Evolutionary conservation across 2,797 vertebrate species (phyloP).

Genomic region (Arnoldichthys spilopterus): DNA sequence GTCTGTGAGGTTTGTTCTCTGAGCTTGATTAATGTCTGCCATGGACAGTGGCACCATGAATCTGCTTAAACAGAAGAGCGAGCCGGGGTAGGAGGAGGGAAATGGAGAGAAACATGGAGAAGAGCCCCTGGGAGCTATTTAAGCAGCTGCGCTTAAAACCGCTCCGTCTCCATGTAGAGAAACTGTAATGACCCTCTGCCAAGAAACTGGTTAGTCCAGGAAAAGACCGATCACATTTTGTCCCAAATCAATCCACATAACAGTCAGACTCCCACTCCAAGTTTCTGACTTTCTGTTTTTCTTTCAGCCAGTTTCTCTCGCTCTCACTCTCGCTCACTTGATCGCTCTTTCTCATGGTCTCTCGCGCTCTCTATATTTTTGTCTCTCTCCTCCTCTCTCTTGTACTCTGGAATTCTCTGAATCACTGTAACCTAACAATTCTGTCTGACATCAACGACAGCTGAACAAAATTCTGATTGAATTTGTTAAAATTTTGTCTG

Average conservation of each 20-base stretch:
- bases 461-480: too few relatives aligned
- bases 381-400: too few relatives aligned
- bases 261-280: background rate
- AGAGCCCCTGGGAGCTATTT: conserved; percentile 40
- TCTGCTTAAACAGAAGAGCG: background rate
- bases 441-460: too few relatives aligned
- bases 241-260: conserved; percentile 28
- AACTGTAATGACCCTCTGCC: conserved; percentile 31
- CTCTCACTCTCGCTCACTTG: background rate
- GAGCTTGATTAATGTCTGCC: conserved; percentile 40
- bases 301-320: background rate
- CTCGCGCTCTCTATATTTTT: too few relatives aligned
- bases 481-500: too few relatives aligned
- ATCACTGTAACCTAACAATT: too few relatives aligned
- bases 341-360: background rate
- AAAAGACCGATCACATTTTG: conserved; percentile 13
- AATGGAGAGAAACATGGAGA: background rate
- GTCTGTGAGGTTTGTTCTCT: conserved; percentile 16
- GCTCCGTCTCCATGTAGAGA: conserved; percentile 30
- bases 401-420: too few relatives aligned
- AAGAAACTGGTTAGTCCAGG: conserved; percentile 14
- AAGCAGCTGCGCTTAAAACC: conserved; percentile 27
- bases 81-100: background rate
- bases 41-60: background rate
- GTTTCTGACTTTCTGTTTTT: background rate